phyloP scores from a whole-genome alignment of 2,797 vertebrate species.

The Darevskia nairensis region DNA sequence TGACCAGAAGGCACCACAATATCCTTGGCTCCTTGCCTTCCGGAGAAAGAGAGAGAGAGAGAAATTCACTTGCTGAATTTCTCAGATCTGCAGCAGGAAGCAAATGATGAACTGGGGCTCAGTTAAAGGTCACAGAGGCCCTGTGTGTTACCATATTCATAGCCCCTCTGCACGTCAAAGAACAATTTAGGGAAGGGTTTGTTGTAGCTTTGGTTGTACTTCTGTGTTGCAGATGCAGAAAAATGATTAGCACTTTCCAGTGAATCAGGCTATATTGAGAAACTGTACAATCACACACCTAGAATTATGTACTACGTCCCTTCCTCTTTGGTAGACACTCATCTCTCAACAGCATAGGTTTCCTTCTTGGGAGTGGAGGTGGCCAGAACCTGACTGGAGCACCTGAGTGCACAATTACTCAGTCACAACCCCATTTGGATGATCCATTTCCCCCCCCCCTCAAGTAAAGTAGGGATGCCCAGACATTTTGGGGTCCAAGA shows the following conservation, averaged over 20 bases:
- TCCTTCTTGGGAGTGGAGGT: neutral
- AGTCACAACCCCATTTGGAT: neutral
- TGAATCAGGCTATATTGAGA: neutral
- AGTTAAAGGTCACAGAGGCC: neutral
- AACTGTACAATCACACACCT: neutral
- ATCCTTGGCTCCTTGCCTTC: constrained; percentile 12
- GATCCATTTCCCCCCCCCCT: neutral
- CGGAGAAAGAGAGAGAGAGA: neutral
- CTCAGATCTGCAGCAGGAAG: neutral
- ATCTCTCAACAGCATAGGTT: neutral
- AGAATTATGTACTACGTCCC: neutral
- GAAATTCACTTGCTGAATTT: neutral
- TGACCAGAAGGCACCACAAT: neutral
- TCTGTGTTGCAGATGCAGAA: too few species aligned
- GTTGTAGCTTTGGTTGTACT: neutral
- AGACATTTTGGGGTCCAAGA: too few species aligned
- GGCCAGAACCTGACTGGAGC: neutral
- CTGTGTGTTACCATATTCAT: neutral
- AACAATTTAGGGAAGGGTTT: too few species aligned
- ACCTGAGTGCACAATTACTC: neutral
- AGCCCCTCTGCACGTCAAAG: neutral
- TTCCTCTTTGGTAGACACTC: neutral
- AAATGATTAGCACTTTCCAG: too few species aligned
- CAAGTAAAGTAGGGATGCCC: too few species aligned
- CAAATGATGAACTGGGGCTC: neutral